These are phyloP conservation scores for Cotesia vestalis DNA, from an alignment of 1,140 invertebrate genomes.

Conservation along the genomic window DNA sequence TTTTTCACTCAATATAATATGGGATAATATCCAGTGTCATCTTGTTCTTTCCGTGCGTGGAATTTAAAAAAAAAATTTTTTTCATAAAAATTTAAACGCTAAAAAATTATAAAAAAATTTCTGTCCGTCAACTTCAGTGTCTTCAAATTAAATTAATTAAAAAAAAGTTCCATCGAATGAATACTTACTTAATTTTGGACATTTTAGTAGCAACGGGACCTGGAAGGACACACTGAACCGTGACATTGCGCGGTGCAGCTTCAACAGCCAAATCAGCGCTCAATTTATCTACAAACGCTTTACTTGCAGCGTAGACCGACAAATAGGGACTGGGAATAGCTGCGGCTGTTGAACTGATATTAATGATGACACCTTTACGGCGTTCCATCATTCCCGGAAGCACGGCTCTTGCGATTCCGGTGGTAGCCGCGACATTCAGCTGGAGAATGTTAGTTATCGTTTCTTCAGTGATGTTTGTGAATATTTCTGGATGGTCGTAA, in stretches of 20 bases:
- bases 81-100: too few relatives aligned
- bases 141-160: too few relatives aligned
- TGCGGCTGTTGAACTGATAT: conserved; percentile 87
- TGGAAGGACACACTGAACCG: conserved; percentile 85
- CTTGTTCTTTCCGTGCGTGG: too few relatives aligned
- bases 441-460: conserved; percentile 59
- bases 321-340: conserved; percentile 84
- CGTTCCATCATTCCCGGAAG: conserved; percentile 89
- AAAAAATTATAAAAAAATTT: too few relatives aligned
- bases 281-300: conserved; percentile 89
- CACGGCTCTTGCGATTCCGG: conserved; percentile 76
- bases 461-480: conserved; percentile 74
- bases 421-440: conserved; percentile 71
- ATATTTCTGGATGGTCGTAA: conserved; percentile 88
- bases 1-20: too few relatives aligned
- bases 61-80: too few relatives aligned
- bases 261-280: conserved; percentile 82
- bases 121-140: too few relatives aligned
- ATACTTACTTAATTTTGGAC: conserved; percentile 77
- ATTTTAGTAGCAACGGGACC: conserved; percentile 94
- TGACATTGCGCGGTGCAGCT: conserved; percentile 80
- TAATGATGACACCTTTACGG: conserved; percentile 88
- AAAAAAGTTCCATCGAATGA: too few relatives aligned
- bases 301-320: conserved; percentile 88
- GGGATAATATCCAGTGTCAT: too few relatives aligned